These are phyloP conservation scores for Diabrotica undecimpunctata DNA, from an alignment of 1,140 invertebrate genomes.

Conservation along the genomic window DNA sequence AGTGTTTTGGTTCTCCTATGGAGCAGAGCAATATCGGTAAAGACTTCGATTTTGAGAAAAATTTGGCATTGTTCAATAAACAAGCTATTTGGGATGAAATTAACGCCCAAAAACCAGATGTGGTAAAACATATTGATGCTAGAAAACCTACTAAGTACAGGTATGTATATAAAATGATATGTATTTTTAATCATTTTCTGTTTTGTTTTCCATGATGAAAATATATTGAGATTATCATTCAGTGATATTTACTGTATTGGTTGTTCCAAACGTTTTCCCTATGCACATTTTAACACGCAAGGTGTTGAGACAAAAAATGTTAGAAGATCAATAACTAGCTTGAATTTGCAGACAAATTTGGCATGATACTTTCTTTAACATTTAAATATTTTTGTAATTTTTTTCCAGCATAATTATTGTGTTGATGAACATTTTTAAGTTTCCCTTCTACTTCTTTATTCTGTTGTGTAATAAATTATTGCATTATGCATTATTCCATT, in stretches of 20 bases:
- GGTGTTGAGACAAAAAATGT: no score
- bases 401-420: no score
- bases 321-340: no score
- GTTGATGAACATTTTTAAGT: no score
- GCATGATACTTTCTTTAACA: no score
- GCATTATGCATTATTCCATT: no score
- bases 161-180: conserved; percentile 19
- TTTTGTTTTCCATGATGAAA: not conserved
- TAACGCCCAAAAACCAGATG: conserved; percentile 66
- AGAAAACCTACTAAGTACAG: conserved; percentile 41
- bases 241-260: not conserved
- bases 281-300: no score
- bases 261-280: no score
- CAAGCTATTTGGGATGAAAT: conserved; percentile 73
- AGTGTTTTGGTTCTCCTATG: conserved; percentile 54
- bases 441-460: no score
- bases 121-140: conserved; percentile 49
- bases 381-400: no score
- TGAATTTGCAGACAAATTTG: no score
- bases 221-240: not conserved
- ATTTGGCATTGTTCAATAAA: conserved; percentile 88
- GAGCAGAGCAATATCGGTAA: conserved; percentile 53
- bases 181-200: not conserved
- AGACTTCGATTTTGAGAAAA: conserved; percentile 93
- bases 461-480: no score